Evolutionary conservation across 2,113 vertebrate species (phyloP).

Genomic region (Pardalotus punctatus): DNA sequence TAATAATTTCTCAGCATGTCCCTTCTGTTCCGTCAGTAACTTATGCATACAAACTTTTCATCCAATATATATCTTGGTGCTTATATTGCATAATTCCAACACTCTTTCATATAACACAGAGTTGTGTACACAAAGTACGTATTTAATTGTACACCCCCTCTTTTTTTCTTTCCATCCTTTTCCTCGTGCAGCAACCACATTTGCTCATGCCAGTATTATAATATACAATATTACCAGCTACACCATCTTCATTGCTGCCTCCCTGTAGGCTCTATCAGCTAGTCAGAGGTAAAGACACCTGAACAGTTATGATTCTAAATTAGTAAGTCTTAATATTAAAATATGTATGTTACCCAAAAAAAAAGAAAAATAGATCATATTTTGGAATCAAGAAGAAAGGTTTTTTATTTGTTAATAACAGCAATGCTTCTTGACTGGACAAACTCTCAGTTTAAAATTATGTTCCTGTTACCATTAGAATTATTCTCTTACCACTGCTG

Average conservation of each 20-base stretch:
- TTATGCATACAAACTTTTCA: not conserved
- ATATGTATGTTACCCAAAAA: not conserved
- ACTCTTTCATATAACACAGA: not conserved
- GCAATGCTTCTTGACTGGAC: not conserved
- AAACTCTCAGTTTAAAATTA: not conserved
- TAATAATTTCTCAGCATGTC: not conserved
- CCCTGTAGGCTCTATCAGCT: not conserved
- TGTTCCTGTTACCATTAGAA: not conserved
- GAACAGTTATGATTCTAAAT: not conserved
- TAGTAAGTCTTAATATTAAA: not conserved
- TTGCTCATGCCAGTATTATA: not conserved
- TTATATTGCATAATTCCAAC: not conserved
- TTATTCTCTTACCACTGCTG: not conserved
- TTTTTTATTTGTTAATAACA: not conserved
- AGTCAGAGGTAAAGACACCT: not conserved
- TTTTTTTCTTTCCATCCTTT: not conserved
- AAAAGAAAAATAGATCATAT: not conserved
- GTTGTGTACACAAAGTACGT: not conserved
- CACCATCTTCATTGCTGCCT: not conserved
- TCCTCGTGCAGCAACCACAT: not conserved
- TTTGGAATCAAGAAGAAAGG: not conserved
- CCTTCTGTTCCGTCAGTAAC: not conserved
- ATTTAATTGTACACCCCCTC: not conserved
- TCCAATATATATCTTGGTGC: not conserved
- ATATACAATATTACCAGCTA: not conserved